phyloP scores from a whole-genome alignment of 2,888 invertebrate genomes.

The Epinotia nisella region DNA sequence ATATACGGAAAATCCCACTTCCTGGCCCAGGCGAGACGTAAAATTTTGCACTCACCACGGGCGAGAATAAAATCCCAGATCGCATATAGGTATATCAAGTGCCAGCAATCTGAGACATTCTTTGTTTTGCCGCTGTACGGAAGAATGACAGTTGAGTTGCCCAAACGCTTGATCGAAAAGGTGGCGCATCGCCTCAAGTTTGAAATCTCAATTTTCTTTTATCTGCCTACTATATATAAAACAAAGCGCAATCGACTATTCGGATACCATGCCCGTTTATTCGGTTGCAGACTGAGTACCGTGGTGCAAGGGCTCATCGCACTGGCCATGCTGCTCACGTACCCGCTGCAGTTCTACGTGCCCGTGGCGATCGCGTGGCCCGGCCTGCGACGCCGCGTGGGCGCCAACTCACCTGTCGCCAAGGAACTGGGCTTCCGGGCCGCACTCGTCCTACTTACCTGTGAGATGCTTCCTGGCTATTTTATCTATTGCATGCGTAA shows the following conservation, averaged over 20 bases:
- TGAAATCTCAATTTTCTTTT: too few species aligned
- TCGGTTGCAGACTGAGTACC: conserved; percentile 88
- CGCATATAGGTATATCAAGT: too few species aligned
- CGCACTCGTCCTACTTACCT: conserved; percentile 90
- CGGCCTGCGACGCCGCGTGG: conserved; percentile 80
- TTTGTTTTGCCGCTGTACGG: too few species aligned
- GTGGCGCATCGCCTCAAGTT: too few species aligned
- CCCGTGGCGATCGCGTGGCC: conserved; percentile 97
- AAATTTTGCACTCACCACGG: too few species aligned
- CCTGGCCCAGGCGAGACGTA: too few species aligned
- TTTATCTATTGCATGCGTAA: background rate
- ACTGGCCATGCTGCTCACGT: conserved; percentile 93
- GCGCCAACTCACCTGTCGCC: conserved; percentile 82
- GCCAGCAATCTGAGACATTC: too few species aligned
- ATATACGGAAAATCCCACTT: too few species aligned
- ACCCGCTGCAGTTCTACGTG: conserved; percentile 97
- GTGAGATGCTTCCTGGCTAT: conserved; percentile 85
- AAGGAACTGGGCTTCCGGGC: conserved; percentile 90
- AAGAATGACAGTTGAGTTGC: too few species aligned
- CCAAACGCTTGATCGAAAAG: too few species aligned
- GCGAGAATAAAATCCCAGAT: too few species aligned
- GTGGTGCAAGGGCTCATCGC: conserved; percentile 93
- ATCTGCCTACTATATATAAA: too few species aligned
- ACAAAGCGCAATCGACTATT: background rate
- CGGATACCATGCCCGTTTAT: background rate